A percentile compares a stretch with the other conserved stretches of the same genome.
phyloP scores from a whole-genome alignment of 2,888 invertebrate genomes.

The Drosophila tanythrix region DNA sequence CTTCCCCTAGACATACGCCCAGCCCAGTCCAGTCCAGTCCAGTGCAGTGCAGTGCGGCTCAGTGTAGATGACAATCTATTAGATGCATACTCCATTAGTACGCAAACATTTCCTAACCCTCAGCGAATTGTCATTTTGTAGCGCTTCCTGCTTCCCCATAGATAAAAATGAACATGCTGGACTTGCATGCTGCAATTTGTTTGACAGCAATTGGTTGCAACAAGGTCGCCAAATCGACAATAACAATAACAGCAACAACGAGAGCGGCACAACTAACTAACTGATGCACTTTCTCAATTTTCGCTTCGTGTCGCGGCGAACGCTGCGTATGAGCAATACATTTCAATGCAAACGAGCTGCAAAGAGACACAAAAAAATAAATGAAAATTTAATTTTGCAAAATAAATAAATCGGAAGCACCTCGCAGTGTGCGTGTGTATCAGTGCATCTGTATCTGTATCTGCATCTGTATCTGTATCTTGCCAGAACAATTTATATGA shows the following conservation, averaged over 20 bases:
- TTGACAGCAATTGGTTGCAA: slow-evolving; percentile 51
- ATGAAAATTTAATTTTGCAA: slow-evolving; percentile 43
- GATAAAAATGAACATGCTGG: slow-evolving; percentile 51
- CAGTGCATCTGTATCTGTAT: slow-evolving; percentile 18
- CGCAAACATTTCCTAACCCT: slow-evolving; percentile 46
- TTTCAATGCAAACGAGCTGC: slow-evolving; percentile 63
- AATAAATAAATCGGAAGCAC: slow-evolving; percentile 75
- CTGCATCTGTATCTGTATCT: slow-evolving; percentile 45
- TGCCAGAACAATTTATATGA: slow-evolving; percentile 70
- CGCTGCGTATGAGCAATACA: slow-evolving; percentile 67
- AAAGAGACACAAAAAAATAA: slow-evolving; percentile 7
- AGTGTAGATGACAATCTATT: neutral
- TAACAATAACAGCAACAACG: slow-evolving; percentile 30
- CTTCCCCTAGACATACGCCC: slow-evolving; percentile 24
- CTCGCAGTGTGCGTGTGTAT: slow-evolving; percentile 44
- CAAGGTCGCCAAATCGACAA: slow-evolving; percentile 54
- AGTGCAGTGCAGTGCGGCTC: neutral
- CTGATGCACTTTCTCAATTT: slow-evolving; percentile 71
- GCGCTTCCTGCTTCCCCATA: slow-evolving; percentile 74
- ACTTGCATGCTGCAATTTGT: slow-evolving; percentile 57
- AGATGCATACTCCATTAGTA: slow-evolving; percentile 24
- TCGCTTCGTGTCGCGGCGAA: slow-evolving; percentile 40
- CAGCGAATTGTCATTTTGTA: slow-evolving; percentile 59
- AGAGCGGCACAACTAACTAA: slow-evolving; percentile 20
- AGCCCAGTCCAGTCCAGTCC: neutral